Evolutionary conservation across 2,797 vertebrate genomes (phyloP).

Genomic region (Myotis findleyi): DNA sequence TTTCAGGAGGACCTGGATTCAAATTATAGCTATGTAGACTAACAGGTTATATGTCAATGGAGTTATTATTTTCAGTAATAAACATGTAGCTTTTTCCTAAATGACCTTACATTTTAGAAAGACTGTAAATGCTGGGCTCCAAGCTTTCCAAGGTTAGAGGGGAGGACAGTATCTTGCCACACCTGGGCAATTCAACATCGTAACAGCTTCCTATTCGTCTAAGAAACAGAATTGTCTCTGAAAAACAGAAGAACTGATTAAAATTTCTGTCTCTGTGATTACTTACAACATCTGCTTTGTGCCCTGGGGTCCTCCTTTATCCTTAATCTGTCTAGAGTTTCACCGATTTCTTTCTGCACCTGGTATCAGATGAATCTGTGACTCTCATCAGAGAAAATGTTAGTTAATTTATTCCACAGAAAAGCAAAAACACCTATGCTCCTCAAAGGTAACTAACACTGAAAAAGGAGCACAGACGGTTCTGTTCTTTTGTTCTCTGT

Average conservation of each 20-base stretch:
- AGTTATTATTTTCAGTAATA: constrained; percentile 14
- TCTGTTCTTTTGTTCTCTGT: constrained; percentile 65
- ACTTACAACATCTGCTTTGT: constrained; percentile 78
- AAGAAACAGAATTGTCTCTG: constrained; percentile 67
- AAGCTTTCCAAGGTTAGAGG: constrained; percentile 44
- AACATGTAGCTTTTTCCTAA: background rate
- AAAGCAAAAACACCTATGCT: constrained; percentile 66
- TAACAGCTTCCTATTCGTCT: constrained; percentile 62
- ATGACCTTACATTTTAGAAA: constrained; percentile 32
- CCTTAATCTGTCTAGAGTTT: constrained; percentile 71
- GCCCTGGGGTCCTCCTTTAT: constrained; percentile 76
- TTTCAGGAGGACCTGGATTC: background rate
- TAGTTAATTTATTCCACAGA: constrained; percentile 78
- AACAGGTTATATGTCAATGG: background rate
- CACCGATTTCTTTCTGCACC: constrained; percentile 80
- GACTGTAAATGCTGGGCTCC: background rate
- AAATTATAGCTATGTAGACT: background rate
- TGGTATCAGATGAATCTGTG: constrained; percentile 74
- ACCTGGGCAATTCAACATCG: constrained; percentile 74
- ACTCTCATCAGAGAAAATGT: constrained; percentile 74
- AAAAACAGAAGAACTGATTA: constrained; percentile 80
- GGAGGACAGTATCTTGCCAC: constrained; percentile 33
- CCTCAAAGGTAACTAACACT: constrained; percentile 42
- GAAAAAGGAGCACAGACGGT: background rate
- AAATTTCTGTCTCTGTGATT: constrained; percentile 79